phyloP scores from a whole-genome alignment of 2,888 invertebrate genomes.

The Thymelicus lineola region DNA sequence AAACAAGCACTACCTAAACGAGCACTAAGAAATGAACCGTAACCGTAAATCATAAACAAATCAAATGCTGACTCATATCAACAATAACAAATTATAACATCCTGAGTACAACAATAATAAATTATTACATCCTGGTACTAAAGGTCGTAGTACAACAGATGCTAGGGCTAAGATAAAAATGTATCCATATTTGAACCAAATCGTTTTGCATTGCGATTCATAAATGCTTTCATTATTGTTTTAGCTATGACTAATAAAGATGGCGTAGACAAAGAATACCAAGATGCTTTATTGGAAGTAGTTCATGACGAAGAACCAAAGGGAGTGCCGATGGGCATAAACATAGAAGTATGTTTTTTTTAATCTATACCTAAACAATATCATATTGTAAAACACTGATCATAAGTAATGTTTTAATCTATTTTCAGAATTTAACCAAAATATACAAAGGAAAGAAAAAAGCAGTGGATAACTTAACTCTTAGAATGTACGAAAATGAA shows the following conservation, averaged over 20 bases:
- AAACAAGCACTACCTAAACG: too few species aligned
- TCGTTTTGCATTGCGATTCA: neutral
- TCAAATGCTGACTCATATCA: too few species aligned
- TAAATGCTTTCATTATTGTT: neutral
- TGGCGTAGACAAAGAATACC: conserved; percentile 67
- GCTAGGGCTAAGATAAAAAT: too few species aligned
- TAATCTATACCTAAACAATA: neutral
- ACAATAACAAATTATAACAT: too few species aligned
- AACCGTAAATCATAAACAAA: too few species aligned
- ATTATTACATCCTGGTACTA: too few species aligned
- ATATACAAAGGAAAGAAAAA: conserved; percentile 84
- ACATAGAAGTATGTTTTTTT: conserved; percentile 66
- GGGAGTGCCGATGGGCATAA: conserved; percentile 73
- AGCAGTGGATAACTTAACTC: conserved; percentile 88
- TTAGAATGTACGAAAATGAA: conserved; percentile 95
- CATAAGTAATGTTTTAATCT: conserved; percentile 15
- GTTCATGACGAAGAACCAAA: conserved; percentile 78
- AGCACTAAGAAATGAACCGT: too few species aligned
- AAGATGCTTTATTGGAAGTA: conserved; percentile 71
- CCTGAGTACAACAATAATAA: too few species aligned
- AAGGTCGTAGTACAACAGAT: too few species aligned
- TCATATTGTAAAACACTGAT: neutral
- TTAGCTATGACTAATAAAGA: conserved; percentile 61
- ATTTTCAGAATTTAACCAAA: conserved; percentile 87
- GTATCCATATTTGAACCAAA: too few species aligned